Conservation (phyloP, 2,113 vertebrate genomes). For the Pampusana beccarii region DNA sequence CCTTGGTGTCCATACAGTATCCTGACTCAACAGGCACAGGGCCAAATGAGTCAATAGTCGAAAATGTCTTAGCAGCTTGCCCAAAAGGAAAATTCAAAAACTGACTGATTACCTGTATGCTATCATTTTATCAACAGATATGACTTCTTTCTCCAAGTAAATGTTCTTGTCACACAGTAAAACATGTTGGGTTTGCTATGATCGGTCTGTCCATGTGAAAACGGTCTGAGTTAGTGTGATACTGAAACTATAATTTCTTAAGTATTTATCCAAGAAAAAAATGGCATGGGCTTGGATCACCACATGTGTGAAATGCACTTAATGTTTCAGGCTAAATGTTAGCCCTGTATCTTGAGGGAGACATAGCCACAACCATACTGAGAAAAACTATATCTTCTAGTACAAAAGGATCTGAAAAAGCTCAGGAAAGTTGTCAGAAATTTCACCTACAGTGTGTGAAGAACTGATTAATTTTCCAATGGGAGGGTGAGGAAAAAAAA, state of each 20-base stretch:
- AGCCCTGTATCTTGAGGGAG: background rate
- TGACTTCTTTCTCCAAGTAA: background rate
- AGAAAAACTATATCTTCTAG: background rate
- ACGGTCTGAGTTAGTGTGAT: background rate
- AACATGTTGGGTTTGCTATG: background rate
- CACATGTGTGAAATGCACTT: background rate
- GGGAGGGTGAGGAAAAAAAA: background rate
- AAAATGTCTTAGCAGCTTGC: background rate
- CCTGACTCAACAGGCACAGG: background rate
- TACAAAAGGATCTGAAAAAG: background rate
- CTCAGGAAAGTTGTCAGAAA: slow-evolving; percentile 32
- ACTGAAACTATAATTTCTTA: background rate
- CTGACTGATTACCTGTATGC: background rate
- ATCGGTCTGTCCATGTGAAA: background rate
- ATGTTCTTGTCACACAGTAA: background rate
- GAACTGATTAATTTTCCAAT: slow-evolving; percentile 31
- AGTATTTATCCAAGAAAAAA: slow-evolving; percentile 8
- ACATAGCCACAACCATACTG: background rate
- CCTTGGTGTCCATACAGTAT: background rate
- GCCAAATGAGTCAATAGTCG: background rate
- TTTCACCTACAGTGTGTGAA: slow-evolving; percentile 37
- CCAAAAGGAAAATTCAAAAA: background rate
- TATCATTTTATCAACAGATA: background rate
- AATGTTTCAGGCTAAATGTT: background rate
- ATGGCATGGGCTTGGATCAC: background rate